Evolutionary conservation across 2,797 vertebrate species (phyloP).

Genomic region (Corythornis leucogaster): DNA sequence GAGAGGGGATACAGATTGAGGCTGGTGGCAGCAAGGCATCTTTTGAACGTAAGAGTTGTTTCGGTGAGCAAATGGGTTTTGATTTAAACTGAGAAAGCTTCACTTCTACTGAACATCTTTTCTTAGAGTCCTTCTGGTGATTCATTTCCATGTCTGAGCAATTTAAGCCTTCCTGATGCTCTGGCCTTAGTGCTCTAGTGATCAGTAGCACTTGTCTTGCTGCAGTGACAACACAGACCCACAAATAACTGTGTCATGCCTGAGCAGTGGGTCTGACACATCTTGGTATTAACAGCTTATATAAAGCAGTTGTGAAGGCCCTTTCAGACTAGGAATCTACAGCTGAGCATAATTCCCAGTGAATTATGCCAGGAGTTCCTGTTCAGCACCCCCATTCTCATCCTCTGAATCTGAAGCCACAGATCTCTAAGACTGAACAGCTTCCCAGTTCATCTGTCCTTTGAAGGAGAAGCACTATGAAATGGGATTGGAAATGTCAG

Average conservation of each 20-base stretch:
- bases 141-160: background rate
- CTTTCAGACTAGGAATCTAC: background rate
- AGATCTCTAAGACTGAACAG: background rate
- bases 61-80: background rate
- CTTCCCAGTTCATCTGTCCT: background rate
- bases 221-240: background rate
- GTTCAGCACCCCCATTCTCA: background rate
- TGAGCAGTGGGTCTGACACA: background rate
- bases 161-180: background rate
- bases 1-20: background rate
- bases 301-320: background rate
- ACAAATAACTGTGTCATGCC: accelerated
- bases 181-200: background rate
- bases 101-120: background rate
- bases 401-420: background rate
- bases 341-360: background rate
- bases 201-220: background rate
- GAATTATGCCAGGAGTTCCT: background rate
- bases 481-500: background rate
- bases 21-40: background rate
- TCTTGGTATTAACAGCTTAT: background rate
- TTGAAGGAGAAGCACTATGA: background rate
- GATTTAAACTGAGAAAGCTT: background rate
- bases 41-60: background rate
- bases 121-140: background rate